Percentiles rank a stretch among this genome's conserved stretches.
Evolutionary conservation across 2,797 vertebrate species (phyloP).

Genomic region (Acanthornis magna): DNA sequence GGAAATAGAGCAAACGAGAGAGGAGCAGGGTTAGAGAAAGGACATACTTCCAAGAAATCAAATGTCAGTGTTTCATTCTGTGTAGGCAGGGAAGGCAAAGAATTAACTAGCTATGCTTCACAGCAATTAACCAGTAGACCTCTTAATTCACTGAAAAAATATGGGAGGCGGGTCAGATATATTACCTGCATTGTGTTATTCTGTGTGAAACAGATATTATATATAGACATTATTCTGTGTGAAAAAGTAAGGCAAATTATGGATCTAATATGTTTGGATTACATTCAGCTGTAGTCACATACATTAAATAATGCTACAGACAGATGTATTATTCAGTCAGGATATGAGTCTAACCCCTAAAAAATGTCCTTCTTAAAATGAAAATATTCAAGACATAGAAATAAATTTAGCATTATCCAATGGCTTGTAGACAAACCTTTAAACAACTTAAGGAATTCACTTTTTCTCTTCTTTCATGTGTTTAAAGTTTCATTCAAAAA

Average conservation of each 20-base stretch:
- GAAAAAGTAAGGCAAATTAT: not conserved
- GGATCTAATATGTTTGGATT: not conserved
- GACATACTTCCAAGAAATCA: conserved; percentile 15
- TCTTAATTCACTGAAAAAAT: not conserved
- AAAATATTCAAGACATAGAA: not conserved
- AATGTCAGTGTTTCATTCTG: conserved; percentile 33
- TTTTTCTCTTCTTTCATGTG: not conserved
- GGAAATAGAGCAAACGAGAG: not conserved
- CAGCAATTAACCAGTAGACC: not conserved
- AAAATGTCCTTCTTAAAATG: not conserved
- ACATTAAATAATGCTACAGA: not conserved
- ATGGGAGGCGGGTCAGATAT: fast-evolving
- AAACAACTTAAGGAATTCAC: not conserved
- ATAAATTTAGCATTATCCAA: not conserved
- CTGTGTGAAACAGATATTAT: not conserved
- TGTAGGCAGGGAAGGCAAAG: not conserved
- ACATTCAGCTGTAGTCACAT: not conserved
- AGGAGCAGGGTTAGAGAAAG: conserved; percentile 37
- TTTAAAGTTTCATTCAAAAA: not conserved
- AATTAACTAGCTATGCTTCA: not conserved
- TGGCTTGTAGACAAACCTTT: not conserved
- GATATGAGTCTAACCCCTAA: not conserved
- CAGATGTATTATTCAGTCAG: not conserved
- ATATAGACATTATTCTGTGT: not conserved
- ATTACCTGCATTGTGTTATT: not conserved